Conservation (phyloP, 2,113 vertebrate genomes). For the Thalassoma bifasciatum region DNA sequence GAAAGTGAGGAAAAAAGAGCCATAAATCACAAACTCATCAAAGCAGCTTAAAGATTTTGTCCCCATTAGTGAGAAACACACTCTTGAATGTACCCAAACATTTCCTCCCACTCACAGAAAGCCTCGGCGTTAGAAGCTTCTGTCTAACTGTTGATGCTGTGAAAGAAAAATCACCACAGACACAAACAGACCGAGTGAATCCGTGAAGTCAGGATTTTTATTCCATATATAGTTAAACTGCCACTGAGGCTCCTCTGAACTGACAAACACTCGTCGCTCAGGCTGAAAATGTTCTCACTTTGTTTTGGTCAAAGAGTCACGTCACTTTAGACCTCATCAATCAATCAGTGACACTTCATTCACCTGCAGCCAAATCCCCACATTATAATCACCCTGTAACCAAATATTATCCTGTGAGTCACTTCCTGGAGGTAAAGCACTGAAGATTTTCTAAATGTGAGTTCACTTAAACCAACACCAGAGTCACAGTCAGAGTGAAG, state of each 20-base stretch:
- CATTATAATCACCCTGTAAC: too few relatives aligned
- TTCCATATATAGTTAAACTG: constrained; percentile 3
- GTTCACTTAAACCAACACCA: too few relatives aligned
- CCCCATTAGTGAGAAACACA: constrained; percentile 17
- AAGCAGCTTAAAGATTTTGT: constrained; percentile 16
- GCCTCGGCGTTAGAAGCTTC: constrained; percentile 10
- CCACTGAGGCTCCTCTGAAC: background rate
- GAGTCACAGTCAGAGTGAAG: too few relatives aligned
- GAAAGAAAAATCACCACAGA: constrained; percentile 19
- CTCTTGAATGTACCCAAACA: constrained; percentile 37
- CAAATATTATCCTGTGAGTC: too few relatives aligned
- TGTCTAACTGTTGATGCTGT: background rate
- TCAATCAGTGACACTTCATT: too few relatives aligned
- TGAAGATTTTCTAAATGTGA: too few relatives aligned
- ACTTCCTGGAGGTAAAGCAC: too few relatives aligned
- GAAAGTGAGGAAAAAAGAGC: background rate
- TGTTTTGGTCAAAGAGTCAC: background rate
- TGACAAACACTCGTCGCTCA: constrained; percentile 11
- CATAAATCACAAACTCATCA: background rate
- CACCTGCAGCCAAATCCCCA: too few relatives aligned
- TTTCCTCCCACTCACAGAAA: constrained; percentile 1
- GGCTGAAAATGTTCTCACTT: background rate
- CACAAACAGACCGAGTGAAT: background rate
- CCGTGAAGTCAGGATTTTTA: constrained; percentile 20
- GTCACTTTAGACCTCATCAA: background rate